Evolutionary conservation across 2,797 vertebrate genomes (phyloP), one percentile per base, ranked within the genome.

Genomic region (Sebastes dallii): DNA sequence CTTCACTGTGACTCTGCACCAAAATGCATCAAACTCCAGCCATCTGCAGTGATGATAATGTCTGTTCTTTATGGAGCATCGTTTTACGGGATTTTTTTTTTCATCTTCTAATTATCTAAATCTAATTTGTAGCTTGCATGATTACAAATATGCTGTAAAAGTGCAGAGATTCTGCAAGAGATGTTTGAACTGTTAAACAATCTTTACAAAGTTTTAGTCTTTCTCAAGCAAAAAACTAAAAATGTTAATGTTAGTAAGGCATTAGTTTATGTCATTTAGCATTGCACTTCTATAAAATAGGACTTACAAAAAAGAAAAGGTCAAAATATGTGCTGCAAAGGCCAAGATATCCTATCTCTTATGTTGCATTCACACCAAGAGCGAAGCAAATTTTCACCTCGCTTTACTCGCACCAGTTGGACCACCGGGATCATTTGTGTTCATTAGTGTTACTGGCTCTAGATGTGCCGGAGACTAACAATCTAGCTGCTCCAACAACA

Each of bases 1-100:
- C 78, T 66, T 90, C 88, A 81, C 64, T 80, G 73, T 20, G 74
- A 75, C 82, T 81, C 64, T 59, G 73, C 83, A 76, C 56, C 75
- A 68, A 65, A 78, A 81, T 39, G 30, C 72, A 76, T 84, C 78
- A 81, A 66, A 82, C 66, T 71, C 42, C 60, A 55, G 32, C 66
- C 77, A 64, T 52, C 72, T 73, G 66, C 85, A 67, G 24, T 52
- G 61, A 81, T 58, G 71, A 80, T 82, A 69, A 56, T n/a, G 58
- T 62, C 76, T 42, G 32, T 13, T 70, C 58, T 60, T 20, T 20
- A 70, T 67, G 50, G 52, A 70, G 62, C 67, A 52, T 54, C 36
- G 32, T 36, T 72, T 72, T 22, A 54, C 9, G 2, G 7, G 50
- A 54, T 54, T 54, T 54, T 22, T 22, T 50, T 54, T 54, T 10